Base-by-base conservation (phyloP, 2,888 invertebrate species). In the Cremastinae sp. region DNA sequence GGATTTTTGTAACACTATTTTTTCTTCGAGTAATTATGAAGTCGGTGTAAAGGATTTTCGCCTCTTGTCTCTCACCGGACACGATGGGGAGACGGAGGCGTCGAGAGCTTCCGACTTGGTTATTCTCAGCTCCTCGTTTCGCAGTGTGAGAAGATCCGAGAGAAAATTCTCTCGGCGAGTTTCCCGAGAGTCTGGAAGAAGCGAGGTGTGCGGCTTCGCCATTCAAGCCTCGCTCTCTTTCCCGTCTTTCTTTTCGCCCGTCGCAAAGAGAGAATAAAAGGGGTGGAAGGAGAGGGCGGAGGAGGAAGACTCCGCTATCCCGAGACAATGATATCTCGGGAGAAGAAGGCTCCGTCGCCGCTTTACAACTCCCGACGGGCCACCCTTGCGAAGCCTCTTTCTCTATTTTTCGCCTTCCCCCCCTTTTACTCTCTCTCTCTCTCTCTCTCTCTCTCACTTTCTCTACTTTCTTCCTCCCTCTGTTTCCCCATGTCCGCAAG, bases 261-360 rank as follows among this genome's bases (percentile, higher is more conserved):
- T 2, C 28, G 28, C 28, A 41, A 18, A 47, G 18, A 47, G 51
- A 47, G 61, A 28, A 18, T 8, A 9, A 22, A 16, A 28, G 54
- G 16, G 34, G 34, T 28, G 14, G 51, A 16, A n/a, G n/a, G 38
- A 22, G 20, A 12, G 22, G 41, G 53, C 10, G 14, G 34, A 18
- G 16, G 16, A 9, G 41, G 14, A 53, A 78, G 79, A 28, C 28
- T 28, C 28, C 28, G 79, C 79, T 72, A 77, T 81, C 83, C 84
- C 83, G 82, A 88, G 85, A 89, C 89, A 89, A 89, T 89, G 89
- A 88, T 89, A 89, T 89, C 88, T 84, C 86, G 82, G 83, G 83
- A 86, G 85, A 85, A 86, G 84, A 81, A 79, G 70, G 41, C 66
- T 66, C 34, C 49, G 41, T 62, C 51, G 71, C 79, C 86, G 87